phyloP scores from a whole-genome alignment of 92 coral and sea anemone genomes.

The Siderastrea siderea region DNA sequence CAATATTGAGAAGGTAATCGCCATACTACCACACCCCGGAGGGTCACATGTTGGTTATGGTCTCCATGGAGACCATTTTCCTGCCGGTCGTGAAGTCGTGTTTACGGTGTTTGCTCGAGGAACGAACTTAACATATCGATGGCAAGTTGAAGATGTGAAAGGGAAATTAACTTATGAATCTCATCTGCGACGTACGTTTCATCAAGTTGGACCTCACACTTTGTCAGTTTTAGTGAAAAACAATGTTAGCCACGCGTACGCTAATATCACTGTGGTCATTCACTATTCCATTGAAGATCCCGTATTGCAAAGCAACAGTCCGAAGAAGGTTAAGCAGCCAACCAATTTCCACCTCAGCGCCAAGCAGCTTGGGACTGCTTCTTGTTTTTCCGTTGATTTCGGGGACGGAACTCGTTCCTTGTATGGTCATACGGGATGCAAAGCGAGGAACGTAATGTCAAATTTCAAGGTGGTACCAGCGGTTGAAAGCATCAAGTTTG shows the following conservation, averaged over 20 bases:
- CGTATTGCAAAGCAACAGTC: slow-evolving; percentile 42
- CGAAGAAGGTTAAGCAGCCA: slow-evolving; percentile 33
- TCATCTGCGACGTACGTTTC: neutral
- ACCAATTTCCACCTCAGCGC: slow-evolving; percentile 37
- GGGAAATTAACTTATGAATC: neutral
- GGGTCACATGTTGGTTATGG: slow-evolving; percentile 23
- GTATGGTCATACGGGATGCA: slow-evolving; percentile 42
- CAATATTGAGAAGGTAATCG: slow-evolving; percentile 5
- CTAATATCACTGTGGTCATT: slow-evolving; percentile 19
- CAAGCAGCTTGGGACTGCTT: slow-evolving; percentile 48
- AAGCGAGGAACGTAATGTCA: neutral
- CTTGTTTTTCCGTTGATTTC: slow-evolving; percentile 57
- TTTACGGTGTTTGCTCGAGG: slow-evolving; percentile 23
- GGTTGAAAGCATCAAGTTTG: slow-evolving; percentile 24
- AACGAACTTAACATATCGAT: slow-evolving; percentile 29
- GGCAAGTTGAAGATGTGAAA: slow-evolving; percentile 15
- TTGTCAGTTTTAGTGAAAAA: slow-evolving; percentile 25
- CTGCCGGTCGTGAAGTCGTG: slow-evolving; percentile 20
- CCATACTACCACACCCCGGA: neutral
- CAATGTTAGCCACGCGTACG: slow-evolving; percentile 16
- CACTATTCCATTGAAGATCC: slow-evolving; percentile 25
- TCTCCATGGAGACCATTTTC: slow-evolving; percentile 17
- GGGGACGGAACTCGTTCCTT: slow-evolving; percentile 37
- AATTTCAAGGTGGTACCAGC: slow-evolving; percentile 5
- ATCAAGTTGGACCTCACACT: slow-evolving; percentile 11